Conservation (phyloP, 2,888 invertebrate genomes). For the Limnephilus rhombicus region DNA sequence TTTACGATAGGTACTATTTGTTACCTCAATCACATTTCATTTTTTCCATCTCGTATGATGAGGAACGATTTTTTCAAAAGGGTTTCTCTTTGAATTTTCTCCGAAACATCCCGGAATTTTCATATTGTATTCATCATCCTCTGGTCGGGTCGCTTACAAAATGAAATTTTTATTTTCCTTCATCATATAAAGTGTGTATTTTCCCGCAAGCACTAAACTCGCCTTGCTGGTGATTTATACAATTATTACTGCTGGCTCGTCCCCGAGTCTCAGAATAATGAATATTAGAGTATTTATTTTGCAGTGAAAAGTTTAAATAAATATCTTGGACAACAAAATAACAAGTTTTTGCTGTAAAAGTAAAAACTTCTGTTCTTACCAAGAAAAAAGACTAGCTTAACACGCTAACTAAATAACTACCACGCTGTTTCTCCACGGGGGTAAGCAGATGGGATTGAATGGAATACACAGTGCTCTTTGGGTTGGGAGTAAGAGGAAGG, state of each 20-base stretch:
- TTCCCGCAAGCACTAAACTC: not conserved
- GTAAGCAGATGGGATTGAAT: no score
- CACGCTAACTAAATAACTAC: no score
- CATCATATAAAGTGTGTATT: not conserved
- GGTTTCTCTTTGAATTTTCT: not conserved
- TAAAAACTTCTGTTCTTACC: no score
- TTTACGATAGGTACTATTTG: not conserved
- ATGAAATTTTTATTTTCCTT: not conserved
- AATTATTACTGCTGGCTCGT: not conserved
- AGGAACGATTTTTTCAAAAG: not conserved
- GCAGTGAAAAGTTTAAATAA: not conserved
- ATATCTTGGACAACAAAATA: not conserved
- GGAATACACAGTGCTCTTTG: no score
- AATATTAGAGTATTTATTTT: not conserved
- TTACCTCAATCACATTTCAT: not conserved
- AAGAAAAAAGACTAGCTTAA: no score
- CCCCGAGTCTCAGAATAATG: no score
- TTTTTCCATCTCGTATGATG: not conserved
- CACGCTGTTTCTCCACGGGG: no score
- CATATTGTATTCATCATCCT: not conserved
- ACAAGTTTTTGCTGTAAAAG: not conserved
- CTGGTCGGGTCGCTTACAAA: not conserved
- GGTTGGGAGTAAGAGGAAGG: no score
- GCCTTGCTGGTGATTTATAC: not conserved
- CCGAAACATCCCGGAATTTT: not conserved